Percentiles rank a stretch among this genome's conserved stretches.
phyloP scores from a whole-genome alignment of 2,113 vertebrate genomes.

The Perccottus glenii region DNA sequence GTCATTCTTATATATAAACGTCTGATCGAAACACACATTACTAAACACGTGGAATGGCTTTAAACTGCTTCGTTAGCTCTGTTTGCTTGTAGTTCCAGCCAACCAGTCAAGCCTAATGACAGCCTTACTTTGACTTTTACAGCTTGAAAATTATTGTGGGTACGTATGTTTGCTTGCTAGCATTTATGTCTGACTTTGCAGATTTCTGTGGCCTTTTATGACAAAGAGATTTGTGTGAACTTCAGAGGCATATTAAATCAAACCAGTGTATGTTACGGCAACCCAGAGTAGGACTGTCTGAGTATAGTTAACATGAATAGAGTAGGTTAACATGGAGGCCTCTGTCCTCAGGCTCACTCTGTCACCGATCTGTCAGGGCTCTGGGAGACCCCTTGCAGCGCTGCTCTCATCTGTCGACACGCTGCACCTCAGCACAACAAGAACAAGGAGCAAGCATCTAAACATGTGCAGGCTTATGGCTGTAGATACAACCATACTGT shows the following conservation, averaged over 20 bases:
- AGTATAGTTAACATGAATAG: constrained; percentile 57
- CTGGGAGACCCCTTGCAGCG: constrained; percentile 38
- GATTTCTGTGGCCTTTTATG: constrained; percentile 38
- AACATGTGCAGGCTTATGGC: neutral
- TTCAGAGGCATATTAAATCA: neutral
- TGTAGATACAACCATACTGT: neutral
- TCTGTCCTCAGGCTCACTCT: constrained; percentile 47
- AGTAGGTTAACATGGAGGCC: constrained; percentile 50
- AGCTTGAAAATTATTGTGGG: constrained; percentile 49
- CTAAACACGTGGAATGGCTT: neutral
- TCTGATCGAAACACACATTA: constrained; percentile 41
- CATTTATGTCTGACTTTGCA: constrained; percentile 36
- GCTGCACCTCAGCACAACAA: constrained; percentile 7
- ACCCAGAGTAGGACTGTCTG: constrained; percentile 25
- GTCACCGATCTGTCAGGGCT: constrained; percentile 66
- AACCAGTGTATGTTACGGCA: constrained; percentile 28
- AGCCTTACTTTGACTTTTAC: constrained; percentile 61
- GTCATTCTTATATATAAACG: constrained; percentile 22
- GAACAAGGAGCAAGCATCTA: constrained; percentile 22
- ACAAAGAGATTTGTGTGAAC: constrained; percentile 9
- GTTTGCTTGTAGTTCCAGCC: constrained; percentile 57
- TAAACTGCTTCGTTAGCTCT: constrained; percentile 45
- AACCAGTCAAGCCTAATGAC: constrained; percentile 62
- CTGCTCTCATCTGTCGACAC: constrained; percentile 54
- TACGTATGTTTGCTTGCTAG: constrained; percentile 8